Conservation (phyloP, 2,797 vertebrate genomes). For the Cottoperca gobio region DNA sequence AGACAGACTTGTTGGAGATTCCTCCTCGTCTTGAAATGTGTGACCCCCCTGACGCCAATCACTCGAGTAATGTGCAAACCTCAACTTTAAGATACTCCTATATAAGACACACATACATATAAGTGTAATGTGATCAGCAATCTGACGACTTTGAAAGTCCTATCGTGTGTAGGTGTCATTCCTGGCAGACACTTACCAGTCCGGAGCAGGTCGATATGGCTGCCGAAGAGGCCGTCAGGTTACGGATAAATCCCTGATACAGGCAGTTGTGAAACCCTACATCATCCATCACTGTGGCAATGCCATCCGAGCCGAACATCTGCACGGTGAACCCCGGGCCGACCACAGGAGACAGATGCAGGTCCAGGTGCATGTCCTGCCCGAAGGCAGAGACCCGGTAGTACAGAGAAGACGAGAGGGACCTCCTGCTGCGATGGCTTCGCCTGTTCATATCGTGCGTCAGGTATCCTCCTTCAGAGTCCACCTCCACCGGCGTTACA, state of each 20-base stretch:
- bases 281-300: slow-evolving; percentile 79
- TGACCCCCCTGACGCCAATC: not conserved
- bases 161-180: not conserved
- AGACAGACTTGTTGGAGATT: not conserved
- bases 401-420: slow-evolving; percentile 85
- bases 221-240: slow-evolving; percentile 90
- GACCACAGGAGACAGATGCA: slow-evolving; percentile 89
- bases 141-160: not conserved
- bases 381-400: slow-evolving; percentile 94
- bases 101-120: not conserved
- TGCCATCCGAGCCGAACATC: slow-evolving; percentile 86
- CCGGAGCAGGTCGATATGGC: slow-evolving; percentile 95
- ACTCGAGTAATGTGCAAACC: not conserved
- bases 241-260: slow-evolving; percentile 96
- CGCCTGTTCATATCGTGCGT: slow-evolving; percentile 89
- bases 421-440: slow-evolving; percentile 88
- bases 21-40: not conserved
- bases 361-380: slow-evolving; percentile 93
- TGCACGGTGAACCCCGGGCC: slow-evolving; percentile 92
- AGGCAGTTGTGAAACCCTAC: slow-evolving; percentile 86
- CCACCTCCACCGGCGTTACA: slow-evolving; percentile 93
- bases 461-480: slow-evolving; percentile 88
- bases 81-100: not conserved
- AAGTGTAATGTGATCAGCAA: not conserved
- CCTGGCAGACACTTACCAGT: slow-evolving; percentile 89